Percentiles rank a stretch among this genome's conserved stretches.
Evolutionary conservation across 53 echinoderm and acorn worm genomes (phyloP).

Genomic region (Luidia sarsii): DNA sequence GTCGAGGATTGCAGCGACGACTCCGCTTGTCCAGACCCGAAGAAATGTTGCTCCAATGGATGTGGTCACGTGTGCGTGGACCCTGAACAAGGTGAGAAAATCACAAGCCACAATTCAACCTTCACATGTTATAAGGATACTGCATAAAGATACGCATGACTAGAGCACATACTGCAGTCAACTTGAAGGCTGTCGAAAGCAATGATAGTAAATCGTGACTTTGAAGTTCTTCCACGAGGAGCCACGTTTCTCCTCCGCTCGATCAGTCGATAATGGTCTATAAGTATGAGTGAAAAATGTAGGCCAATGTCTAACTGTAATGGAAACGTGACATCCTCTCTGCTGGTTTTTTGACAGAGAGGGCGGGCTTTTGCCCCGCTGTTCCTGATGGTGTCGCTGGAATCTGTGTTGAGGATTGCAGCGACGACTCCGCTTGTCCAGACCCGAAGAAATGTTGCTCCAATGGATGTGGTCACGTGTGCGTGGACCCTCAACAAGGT

Average conservation of each 20-base stretch:
- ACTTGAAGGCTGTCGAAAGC: constrained; percentile 1
- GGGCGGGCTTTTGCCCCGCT: constrained; percentile 51
- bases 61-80: no score
- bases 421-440: constrained; percentile 55
- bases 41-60: no score
- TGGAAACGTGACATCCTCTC: not conserved
- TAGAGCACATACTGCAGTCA: no score
- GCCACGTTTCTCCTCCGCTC: no score
- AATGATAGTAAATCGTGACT: constrained; percentile 54
- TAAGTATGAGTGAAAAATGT: no score
- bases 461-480: constrained; percentile 72
- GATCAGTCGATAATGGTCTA: no score
- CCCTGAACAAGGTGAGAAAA: not conserved
- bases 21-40: no score
- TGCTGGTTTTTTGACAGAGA: constrained; percentile 46
- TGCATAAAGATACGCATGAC: no score
- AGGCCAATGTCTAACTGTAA: no score
- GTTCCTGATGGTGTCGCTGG: constrained; percentile 27
- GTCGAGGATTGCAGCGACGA: no score
- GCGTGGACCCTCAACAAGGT: constrained; percentile 6
- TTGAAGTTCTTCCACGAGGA: constrained; percentile 53
- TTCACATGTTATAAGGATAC: no score
- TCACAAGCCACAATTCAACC: no score
- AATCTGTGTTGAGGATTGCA: constrained; percentile 54
- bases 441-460: constrained; percentile 69